phyloP scores from a whole-genome alignment of 2,113 vertebrate genomes.

The Oxyura jamaicensis region DNA sequence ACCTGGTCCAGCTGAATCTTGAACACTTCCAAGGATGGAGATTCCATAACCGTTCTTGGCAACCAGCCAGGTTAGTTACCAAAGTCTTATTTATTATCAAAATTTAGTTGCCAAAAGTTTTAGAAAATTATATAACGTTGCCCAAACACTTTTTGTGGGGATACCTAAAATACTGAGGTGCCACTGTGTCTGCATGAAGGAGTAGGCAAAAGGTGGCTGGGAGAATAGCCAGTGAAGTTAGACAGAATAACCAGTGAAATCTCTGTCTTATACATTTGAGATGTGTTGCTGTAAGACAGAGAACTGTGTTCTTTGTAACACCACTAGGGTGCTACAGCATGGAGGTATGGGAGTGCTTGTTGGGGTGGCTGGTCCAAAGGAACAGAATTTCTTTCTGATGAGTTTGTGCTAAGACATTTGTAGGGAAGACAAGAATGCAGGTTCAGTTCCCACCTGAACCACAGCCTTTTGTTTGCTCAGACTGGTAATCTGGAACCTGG shows the following conservation, averaged over 20 bases:
- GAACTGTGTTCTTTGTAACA: not conserved
- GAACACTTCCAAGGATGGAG: not conserved
- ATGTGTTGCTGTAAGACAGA: not conserved
- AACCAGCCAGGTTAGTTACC: not conserved
- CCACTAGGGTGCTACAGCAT: not conserved
- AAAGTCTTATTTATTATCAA: not conserved
- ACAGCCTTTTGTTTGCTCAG: not conserved
- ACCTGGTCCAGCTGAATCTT: not conserved
- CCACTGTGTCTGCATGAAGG: rapidly evolving
- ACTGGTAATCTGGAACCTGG: not conserved
- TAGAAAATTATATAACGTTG: not conserved
- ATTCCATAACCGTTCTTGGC: not conserved
- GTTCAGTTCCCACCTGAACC: not conserved
- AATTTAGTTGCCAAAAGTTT: not conserved
- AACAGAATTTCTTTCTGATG: not conserved
- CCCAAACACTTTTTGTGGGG: not conserved
- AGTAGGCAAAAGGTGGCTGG: not conserved
- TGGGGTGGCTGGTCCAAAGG: not conserved
- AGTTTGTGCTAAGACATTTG: not conserved
- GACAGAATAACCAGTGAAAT: not conserved
- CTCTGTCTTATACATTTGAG: not conserved
- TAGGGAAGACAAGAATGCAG: not conserved
- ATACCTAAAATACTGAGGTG: not conserved
- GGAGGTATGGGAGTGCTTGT: rapidly evolving
- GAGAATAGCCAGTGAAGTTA: not conserved